phyloP scores from a whole-genome alignment of 1,140 invertebrate genomes.

The Habropoda laboriosa region DNA sequence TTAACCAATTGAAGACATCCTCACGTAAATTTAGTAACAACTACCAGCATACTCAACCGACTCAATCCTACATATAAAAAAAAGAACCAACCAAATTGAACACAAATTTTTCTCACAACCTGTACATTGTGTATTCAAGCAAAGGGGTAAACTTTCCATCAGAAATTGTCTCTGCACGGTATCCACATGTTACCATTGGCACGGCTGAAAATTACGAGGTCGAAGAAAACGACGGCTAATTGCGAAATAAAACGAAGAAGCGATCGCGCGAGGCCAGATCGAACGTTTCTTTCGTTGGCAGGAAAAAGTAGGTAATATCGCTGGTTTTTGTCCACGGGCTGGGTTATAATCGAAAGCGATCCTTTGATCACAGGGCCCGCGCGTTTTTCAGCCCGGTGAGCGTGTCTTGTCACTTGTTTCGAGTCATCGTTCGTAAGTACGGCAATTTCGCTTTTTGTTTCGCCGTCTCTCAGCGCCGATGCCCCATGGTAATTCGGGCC shows the following conservation, averaged over 20 bases:
- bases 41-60: too few relatives aligned
- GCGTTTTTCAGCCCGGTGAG: slow-evolving; percentile 48
- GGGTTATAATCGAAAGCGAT: slow-evolving; percentile 62
- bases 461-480: slow-evolving; percentile 10
- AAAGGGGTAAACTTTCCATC: too few relatives aligned
- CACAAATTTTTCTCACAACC: too few relatives aligned
- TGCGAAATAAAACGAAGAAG: slow-evolving; percentile 8
- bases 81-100: too few relatives aligned
- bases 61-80: too few relatives aligned
- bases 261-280: neutral
- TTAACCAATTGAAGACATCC: too few relatives aligned
- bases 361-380: slow-evolving; percentile 59
- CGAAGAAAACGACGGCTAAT: neutral
- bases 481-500: slow-evolving; percentile 47
- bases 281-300: neutral
- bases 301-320: slow-evolving; percentile 36
- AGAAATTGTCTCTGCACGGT: too few relatives aligned
- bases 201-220: neutral
- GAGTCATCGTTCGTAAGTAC: slow-evolving; percentile 64
- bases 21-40: too few relatives aligned
- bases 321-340: neutral
- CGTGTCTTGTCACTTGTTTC: slow-evolving; percentile 60
- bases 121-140: too few relatives aligned
- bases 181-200: neutral
- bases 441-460: slow-evolving; percentile 65